These are phyloP conservation scores for Microctenopoma stevenorrisi DNA, from an alignment of 2,797 vertebrate genomes.

Conservation along the genomic window DNA sequence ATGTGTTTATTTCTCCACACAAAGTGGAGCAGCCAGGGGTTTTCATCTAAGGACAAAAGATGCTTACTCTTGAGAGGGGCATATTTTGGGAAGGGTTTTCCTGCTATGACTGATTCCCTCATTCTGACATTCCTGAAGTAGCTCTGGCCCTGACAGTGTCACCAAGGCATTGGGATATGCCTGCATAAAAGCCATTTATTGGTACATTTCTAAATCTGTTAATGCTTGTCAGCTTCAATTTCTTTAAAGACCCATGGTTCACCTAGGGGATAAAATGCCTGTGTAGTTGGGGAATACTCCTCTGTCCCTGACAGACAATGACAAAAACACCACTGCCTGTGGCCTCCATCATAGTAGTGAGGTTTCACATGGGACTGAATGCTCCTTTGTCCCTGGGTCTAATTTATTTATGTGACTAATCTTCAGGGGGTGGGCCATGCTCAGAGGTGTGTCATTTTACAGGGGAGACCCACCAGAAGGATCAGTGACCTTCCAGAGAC, in stretches of 20 bases:
- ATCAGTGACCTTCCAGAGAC: slow-evolving; percentile 76
- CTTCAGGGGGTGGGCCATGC: slow-evolving; percentile 77
- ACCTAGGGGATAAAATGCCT: slow-evolving; percentile 76
- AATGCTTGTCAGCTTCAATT: slow-evolving; percentile 87
- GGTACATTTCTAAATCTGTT: slow-evolving; percentile 84
- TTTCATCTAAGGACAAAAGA: slow-evolving; percentile 18
- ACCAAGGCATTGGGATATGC: slow-evolving; percentile 65
- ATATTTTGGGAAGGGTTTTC: slow-evolving; percentile 42
- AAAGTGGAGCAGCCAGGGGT: not conserved
- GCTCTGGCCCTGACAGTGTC: slow-evolving; percentile 43
- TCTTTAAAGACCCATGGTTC: slow-evolving; percentile 78
- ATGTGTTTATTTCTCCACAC: not conserved
- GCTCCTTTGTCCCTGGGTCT: slow-evolving; percentile 76
- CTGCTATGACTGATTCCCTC: slow-evolving; percentile 65
- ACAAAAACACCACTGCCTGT: slow-evolving; percentile 72
- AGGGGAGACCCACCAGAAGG: slow-evolving; percentile 65
- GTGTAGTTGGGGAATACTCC: slow-evolving; percentile 65
- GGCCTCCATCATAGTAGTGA: slow-evolving; percentile 41
- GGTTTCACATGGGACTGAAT: slow-evolving; percentile 55
- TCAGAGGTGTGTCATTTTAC: slow-evolving; percentile 78
- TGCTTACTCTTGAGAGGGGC: slow-evolving; percentile 36
- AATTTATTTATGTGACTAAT: slow-evolving; percentile 83
- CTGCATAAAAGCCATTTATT: slow-evolving; percentile 80
- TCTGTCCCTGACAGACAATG: slow-evolving; percentile 74
- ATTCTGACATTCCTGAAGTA: slow-evolving; percentile 56